Percentiles rank a stretch among this genome's conserved stretches.
These are phyloP conservation scores for Lobophora halterata DNA, from an alignment of 2,888 invertebrate species.

Conservation along the genomic window DNA sequence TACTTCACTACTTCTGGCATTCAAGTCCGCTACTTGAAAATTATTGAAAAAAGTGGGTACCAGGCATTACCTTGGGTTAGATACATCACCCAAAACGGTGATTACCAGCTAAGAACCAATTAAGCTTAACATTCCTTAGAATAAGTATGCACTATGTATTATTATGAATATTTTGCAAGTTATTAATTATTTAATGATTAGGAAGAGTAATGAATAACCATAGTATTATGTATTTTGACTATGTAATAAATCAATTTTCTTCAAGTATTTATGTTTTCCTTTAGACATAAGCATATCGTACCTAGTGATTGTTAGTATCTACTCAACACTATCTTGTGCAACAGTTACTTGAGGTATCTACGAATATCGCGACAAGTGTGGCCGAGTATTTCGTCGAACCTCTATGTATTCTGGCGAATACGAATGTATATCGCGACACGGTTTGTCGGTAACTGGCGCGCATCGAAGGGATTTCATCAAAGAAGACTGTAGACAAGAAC, in stretches of 20 bases:
- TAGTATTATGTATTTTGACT: constrained; percentile 59
- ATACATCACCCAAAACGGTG: constrained; percentile 99
- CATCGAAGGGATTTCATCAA: too few species aligned
- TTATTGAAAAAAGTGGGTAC: constrained; percentile 99
- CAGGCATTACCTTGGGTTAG: constrained; percentile 99
- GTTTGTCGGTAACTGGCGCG: too few species aligned
- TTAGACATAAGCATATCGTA: background rate
- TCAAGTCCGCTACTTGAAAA: constrained; percentile 97
- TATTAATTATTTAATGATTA: constrained; percentile 41
- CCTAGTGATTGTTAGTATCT: too few species aligned
- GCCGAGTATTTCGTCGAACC: too few species aligned
- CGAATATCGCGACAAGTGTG: too few species aligned
- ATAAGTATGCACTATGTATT: constrained; percentile 42
- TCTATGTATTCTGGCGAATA: too few species aligned
- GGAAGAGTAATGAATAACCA: constrained; percentile 39
- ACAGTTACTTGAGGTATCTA: too few species aligned
- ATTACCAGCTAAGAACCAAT: constrained; percentile 97
- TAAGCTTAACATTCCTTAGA: constrained; percentile 64
- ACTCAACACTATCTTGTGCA: too few species aligned
- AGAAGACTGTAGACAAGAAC: too few species aligned
- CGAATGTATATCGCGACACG: too few species aligned
- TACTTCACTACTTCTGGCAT: constrained; percentile 99
- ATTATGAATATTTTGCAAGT: constrained; percentile 53
- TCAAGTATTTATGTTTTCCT: constrained; percentile 35
- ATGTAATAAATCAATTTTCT: constrained; percentile 57